Evolutionary conservation across 2,797 vertebrate species (phyloP), one percentile per base, ranked within the genome.

Genomic region (Triplophysa bombifrons): DNA sequence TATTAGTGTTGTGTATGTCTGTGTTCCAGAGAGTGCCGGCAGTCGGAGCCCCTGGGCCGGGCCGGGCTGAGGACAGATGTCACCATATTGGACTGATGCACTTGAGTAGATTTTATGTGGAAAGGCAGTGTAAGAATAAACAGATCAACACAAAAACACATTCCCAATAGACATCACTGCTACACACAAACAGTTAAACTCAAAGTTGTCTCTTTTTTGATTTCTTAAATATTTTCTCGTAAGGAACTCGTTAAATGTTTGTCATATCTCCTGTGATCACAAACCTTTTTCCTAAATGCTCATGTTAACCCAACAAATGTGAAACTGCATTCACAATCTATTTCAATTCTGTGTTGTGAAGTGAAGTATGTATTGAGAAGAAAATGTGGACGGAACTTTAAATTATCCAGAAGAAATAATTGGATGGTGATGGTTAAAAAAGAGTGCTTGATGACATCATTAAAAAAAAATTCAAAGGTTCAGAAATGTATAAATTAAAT

Each of bases 51-150:
- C 60, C 60, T 30, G 60, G 25, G 22, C 60, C 60, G 60, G 60
- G 90, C 58, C 80, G 58, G 91, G 90, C 86, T 84, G 89, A 87
- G 90, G 88, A 93, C 96, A 96, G 96, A 96, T 93, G 94, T 92
- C 92, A 91, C 92, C 96, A 96, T 95, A 95, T 96, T 95, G 96
- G 92, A 93, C 93, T 89, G 94, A 92, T 93, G 90, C 95, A 95
- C 94, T 96, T 92, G 92, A 96, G 93, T 96, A 93, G 94, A 78
- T 93, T 89, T 84, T 74, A 89, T 63, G 93, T 87, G 85, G 86
- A 88, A 93, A 95, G 95, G 94, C 96, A 91, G 90, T 86, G 87
- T 20, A 88, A 90, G 91, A 89, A 92, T 90, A 88, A 91, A 91
- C 88, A 30, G 25, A 30, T 61, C 25, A 61, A 61, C 25, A 30